phyloP scores from a whole-genome alignment of 2,888 invertebrate species.

The Idaea dimidiata region DNA sequence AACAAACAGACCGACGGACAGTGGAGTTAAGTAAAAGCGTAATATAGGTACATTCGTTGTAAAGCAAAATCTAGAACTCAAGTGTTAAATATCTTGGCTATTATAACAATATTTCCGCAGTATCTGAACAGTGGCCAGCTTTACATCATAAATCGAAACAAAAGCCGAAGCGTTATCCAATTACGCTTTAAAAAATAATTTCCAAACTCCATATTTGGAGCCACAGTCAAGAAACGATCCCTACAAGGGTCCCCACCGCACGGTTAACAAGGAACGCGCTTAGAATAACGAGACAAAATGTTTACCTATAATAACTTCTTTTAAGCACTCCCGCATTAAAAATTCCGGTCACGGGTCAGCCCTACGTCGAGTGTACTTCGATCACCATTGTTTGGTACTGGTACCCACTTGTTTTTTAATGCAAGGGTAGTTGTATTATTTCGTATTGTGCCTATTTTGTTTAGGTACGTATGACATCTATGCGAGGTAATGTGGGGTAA shows the following conservation, averaged over 20 bases:
- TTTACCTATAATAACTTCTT: slow-evolving; percentile 36
- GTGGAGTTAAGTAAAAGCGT: background rate
- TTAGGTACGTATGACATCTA: slow-evolving; percentile 1
- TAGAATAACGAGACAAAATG: slow-evolving; percentile 22
- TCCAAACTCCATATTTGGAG: background rate
- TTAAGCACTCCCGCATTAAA: slow-evolving; percentile 32
- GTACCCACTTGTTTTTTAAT: slow-evolving; percentile 79
- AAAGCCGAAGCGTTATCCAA: slow-evolving; percentile 3
- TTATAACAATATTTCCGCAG: slow-evolving; percentile 4
- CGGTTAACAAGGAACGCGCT: slow-evolving; percentile 4
- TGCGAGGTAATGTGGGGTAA: background rate
- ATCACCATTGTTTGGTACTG: slow-evolving; percentile 69
- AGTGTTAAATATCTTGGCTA: background rate
- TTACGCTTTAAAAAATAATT: slow-evolving; percentile 12
- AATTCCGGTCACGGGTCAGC: slow-evolving; percentile 68
- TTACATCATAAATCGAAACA: background rate
- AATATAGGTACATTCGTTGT: too few species aligned
- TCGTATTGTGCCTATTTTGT: slow-evolving; percentile 55
- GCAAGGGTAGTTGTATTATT: slow-evolving; percentile 64
- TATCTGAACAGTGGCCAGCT: background rate
- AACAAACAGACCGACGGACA: background rate
- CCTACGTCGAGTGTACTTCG: slow-evolving; percentile 66
- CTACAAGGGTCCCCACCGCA: slow-evolving; percentile 5
- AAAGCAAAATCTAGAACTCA: too few species aligned
- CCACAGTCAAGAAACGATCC: slow-evolving; percentile 4